Evolutionary conservation across 1,140 invertebrate genomes (phyloP).

Genomic region (Atta colombica): DNA sequence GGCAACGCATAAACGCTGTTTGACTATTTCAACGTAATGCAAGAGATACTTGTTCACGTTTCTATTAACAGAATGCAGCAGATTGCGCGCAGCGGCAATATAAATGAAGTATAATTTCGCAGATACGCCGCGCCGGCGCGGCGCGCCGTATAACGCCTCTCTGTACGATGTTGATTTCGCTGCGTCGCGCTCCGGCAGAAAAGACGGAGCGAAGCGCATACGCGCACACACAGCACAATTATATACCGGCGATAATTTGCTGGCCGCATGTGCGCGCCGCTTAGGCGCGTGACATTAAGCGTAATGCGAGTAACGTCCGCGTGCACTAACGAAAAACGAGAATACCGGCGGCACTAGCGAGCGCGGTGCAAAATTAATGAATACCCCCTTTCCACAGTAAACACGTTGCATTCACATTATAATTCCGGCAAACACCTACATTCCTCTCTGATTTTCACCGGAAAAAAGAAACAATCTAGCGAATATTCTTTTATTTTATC

Average conservation of each 20-base stretch:
- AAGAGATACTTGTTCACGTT: slow-evolving; percentile 17
- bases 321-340: slow-evolving; percentile 74
- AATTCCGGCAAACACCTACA: background rate
- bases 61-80: slow-evolving; percentile 41
- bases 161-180: slow-evolving; percentile 67
- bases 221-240: slow-evolving; percentile 64
- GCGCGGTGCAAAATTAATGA: slow-evolving; percentile 34
- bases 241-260: slow-evolving; percentile 62
- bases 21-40: slow-evolving; percentile 17
- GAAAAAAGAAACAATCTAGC: background rate
- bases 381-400: slow-evolving; percentile 21
- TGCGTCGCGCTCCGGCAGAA: slow-evolving; percentile 43
- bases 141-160: slow-evolving; percentile 55
- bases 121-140: slow-evolving; percentile 66
- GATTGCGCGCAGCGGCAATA: slow-evolving; percentile 12
- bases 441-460: background rate
- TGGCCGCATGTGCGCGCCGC: slow-evolving; percentile 52
- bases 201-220: slow-evolving; percentile 38
- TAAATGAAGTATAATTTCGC: slow-evolving; percentile 66
- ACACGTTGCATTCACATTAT: slow-evolving; percentile 10
- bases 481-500: background rate
- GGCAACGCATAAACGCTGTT: background rate
- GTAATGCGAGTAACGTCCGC: slow-evolving; percentile 74
- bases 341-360: slow-evolving; percentile 46
- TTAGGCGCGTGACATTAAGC: slow-evolving; percentile 72